These are phyloP conservation scores for Carpatolechia fugitivella DNA, from an alignment of 2,888 invertebrate genomes.

Conservation along the genomic window DNA sequence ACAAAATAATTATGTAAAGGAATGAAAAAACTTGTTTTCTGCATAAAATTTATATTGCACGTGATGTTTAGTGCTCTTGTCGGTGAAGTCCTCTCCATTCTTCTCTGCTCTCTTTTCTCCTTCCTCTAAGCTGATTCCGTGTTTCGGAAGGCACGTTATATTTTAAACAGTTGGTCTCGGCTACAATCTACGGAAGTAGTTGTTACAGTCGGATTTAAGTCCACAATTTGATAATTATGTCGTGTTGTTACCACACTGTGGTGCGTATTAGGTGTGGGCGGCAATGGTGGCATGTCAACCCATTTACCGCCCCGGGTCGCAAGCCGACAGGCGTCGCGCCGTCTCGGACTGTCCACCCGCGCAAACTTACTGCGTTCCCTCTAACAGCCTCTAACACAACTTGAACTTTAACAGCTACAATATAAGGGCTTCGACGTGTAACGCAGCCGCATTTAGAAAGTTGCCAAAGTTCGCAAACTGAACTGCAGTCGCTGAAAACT, in stretches of 20 bases:
- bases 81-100: too few species aligned
- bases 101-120: too few species aligned
- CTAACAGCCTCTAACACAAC: not conserved
- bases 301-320: slow-evolving; percentile 9
- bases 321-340: slow-evolving; percentile 41
- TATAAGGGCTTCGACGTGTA: not conserved
- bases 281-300: not conserved
- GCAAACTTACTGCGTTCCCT: slow-evolving; percentile 2
- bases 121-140: too few species aligned
- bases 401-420: not conserved
- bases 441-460: not conserved
- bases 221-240: too few species aligned
- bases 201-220: too few species aligned
- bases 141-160: too few species aligned
- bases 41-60: too few species aligned
- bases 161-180: too few species aligned
- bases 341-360: slow-evolving; percentile 35
- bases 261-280: not conserved
- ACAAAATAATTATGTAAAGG: not conserved
- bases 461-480: not conserved
- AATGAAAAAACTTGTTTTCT: too few species aligned
- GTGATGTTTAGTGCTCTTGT: not conserved
- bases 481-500: not conserved
- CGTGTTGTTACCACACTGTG: too few species aligned
- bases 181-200: too few species aligned